Evolutionary conservation across 92 coral and sea anemone genomes (phyloP), one percentile per base, ranked within the genome.

Genomic region (Diadumene lineata): DNA sequence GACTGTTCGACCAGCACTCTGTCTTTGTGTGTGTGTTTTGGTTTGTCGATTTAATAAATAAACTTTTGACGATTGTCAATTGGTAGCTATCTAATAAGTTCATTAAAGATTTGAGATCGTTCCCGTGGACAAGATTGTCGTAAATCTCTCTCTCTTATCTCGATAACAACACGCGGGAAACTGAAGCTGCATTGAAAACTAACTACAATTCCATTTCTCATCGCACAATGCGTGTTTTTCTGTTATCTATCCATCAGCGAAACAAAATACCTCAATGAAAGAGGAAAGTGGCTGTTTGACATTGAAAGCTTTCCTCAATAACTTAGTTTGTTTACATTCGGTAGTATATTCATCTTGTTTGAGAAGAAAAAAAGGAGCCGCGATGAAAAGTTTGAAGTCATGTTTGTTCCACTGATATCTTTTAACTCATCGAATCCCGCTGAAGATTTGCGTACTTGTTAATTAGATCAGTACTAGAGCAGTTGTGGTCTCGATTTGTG

Each of bases 281-380:
- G 30, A 50, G 53, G 24, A 53, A 70, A 70, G 74, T 69, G 60
- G 75, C 75, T 70, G 64, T 70, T 51, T 70, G 50, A 43, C 27
- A 70, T 50, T 70, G 50, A 55, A 53, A 15, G 58, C 34, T 13
- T 33, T 24, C n/a, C 22, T 30, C 18, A 70, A 70, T 9, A 50
- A n/a, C 64, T 30, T 55, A 23, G 57, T 19, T 25, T 70, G 75
- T 70, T 70, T 70, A 53, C 75, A 43, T 24, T 29, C 8, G 48
- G 48, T n/a, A 11, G 1, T 68, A n/a, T n/a, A 23, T 48, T 43
- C 60, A 68, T 44, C 24, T 46, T 46, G 58, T 69, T 69, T 15
- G 31, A 26, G 31, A 7, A n/a, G 50, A 69, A 69, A 18, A 26
- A 25, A 15, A 23, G 23, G 32, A 25, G 24, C 50, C 64, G 28